Evolutionary conservation across 2,797 vertebrate genomes (phyloP).

Genomic region (Lepus townsendii): DNA sequence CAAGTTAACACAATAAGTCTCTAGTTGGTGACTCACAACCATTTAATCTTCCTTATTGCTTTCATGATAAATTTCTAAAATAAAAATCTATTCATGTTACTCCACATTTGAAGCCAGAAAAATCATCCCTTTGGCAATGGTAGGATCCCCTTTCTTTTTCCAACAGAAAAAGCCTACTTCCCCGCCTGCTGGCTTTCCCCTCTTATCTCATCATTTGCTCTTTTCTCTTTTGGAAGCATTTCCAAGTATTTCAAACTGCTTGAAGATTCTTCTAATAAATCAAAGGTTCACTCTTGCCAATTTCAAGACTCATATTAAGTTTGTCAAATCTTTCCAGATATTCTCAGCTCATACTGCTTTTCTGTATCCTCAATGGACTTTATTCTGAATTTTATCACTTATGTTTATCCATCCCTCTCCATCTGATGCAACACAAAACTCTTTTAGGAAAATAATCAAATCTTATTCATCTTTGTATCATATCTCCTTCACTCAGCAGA

Average conservation of each 20-base stretch:
- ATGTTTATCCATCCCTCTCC: neutral
- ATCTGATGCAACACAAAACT: neutral
- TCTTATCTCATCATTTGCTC: neutral
- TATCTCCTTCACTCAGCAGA: neutral
- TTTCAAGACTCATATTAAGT: neutral
- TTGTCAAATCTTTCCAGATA: neutral
- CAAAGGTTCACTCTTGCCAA: neutral
- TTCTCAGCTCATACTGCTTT: neutral
- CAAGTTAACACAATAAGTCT: neutral
- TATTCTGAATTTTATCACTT: constrained; percentile 3
- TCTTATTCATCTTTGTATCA: neutral
- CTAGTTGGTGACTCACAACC: neutral
- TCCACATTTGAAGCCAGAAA: neutral
- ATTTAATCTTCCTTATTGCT: neutral
- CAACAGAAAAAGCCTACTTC: neutral
- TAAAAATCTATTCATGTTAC: neutral
- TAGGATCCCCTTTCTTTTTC: neutral
- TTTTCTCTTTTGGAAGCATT: neutral
- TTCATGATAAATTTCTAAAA: neutral
- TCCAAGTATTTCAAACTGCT: neutral
- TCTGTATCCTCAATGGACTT: neutral
- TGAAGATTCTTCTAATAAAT: neutral
- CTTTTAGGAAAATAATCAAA: neutral
- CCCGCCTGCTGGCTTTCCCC: neutral
- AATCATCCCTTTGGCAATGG: neutral